Conservation (phyloP, 1,140 invertebrate species). For the Megalonaias nervosa region DNA sequence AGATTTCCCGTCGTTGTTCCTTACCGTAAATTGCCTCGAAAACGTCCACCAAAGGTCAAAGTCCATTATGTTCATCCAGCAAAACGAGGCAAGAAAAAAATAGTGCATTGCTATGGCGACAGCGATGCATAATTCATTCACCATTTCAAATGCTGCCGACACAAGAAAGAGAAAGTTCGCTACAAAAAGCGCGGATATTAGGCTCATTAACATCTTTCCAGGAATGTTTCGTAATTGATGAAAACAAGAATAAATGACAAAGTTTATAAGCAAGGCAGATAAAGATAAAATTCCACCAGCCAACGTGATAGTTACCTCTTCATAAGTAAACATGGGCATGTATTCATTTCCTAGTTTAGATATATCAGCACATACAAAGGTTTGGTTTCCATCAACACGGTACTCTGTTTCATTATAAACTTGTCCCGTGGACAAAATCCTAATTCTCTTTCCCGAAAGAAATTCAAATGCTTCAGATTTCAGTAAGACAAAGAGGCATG, state of each 20-base stretch:
- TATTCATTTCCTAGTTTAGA: constrained; percentile 5
- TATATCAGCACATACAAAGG: constrained; percentile 3
- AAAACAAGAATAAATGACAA: constrained; percentile 68
- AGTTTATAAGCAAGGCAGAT: constrained; percentile 35
- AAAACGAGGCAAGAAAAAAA: constrained; percentile 74
- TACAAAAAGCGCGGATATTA: constrained; percentile 70
- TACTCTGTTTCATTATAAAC: constrained; percentile 18
- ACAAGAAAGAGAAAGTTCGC: constrained; percentile 72
- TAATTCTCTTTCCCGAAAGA: constrained; percentile 18
- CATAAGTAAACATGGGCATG: constrained; percentile 1
- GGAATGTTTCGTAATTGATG: constrained; percentile 72
- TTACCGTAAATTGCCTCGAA: constrained; percentile 39
- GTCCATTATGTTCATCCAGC: constrained; percentile 76
- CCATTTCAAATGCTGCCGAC: constrained; percentile 38
- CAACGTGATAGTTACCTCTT: constrained; percentile 40
- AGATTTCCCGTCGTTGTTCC: constrained; percentile 16
- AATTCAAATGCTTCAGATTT: neutral
- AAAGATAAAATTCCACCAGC: constrained; percentile 46
- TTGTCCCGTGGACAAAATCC: constrained; percentile 8
- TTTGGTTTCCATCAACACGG: constrained; percentile 1
- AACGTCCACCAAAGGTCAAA: constrained; percentile 78
- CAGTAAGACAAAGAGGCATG: neutral
- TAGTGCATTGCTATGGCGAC: constrained; percentile 73
- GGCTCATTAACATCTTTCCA: constrained; percentile 72
- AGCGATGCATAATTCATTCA: constrained; percentile 38